These are phyloP conservation scores for Conops quadrifasciatus DNA, from an alignment of 2,888 invertebrate species.

Conservation along the genomic window DNA sequence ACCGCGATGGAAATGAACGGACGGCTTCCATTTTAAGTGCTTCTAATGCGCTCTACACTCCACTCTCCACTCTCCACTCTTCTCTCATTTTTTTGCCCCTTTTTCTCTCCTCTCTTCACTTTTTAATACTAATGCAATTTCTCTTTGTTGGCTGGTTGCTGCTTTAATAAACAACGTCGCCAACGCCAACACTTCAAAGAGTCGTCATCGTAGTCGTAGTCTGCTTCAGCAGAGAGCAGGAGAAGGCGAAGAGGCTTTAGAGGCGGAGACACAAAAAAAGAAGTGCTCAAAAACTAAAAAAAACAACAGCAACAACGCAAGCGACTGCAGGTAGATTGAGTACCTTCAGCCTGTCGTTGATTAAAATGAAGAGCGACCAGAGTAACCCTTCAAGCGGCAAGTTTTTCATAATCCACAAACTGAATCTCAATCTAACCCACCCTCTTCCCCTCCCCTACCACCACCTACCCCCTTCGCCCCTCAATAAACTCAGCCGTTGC, in stretches of 20 bases:
- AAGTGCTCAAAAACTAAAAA: neutral
- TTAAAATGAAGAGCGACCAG: neutral
- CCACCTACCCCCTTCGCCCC: neutral
- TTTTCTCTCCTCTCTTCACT: neutral
- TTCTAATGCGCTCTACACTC: neutral
- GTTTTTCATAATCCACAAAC: neutral
- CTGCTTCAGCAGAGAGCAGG: no score
- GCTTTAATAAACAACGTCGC: conserved; percentile 14
- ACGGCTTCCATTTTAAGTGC: neutral
- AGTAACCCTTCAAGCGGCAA: neutral
- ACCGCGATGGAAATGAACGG: neutral
- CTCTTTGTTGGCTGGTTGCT: conserved; percentile 12
- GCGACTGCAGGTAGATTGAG: neutral
- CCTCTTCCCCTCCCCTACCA: neutral
- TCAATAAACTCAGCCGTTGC: neutral
- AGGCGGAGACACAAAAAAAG: neutral
- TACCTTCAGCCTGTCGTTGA: neutral
- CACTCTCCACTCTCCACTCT: neutral
- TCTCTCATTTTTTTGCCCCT: neutral
- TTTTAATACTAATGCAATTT: conserved; percentile 21
- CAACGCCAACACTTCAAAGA: neutral
- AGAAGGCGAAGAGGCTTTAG: no score
- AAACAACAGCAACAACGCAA: no score
- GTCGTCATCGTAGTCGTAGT: neutral
- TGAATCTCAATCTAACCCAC: no score